Evolutionary conservation across 2,888 invertebrate genomes (phyloP), one percentile per base, ranked within the genome.

Genomic region (Hirtodrosophila confusa): DNA sequence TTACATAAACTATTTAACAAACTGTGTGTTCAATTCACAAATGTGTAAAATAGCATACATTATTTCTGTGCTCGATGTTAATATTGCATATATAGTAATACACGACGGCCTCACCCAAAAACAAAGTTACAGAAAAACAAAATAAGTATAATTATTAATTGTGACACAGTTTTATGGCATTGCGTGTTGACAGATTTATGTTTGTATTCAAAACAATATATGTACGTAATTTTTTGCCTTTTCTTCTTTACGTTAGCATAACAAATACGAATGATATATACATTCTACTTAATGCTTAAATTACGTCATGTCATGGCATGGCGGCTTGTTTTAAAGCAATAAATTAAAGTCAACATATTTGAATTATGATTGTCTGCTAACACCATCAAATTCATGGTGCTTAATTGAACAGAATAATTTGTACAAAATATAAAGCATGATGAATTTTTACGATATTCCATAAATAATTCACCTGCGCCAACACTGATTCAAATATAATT

Each of bases 101-200:
- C 17, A 17, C 17, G 17, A 17, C 17, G 27, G 6, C 6, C 27
- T 5, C 27, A 27, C 44, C 44, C 61, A 71, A 44, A 45, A 53
- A 7, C 12, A 12, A 49, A 55, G 24, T 12, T 31, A 39, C n/a
- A 12, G 27, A n/a, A 37, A 44, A 2, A 27, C 17, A 39, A 36
- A 11, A 6, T 44, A 24, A 12, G 45, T 66, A 71, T 64, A 69
- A 60, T 61, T 68, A 85, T 85, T 80, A 80, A 87, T 69, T 80
- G 70, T 78, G 71, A 69, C 85, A 85, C 88, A 65, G 57, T 88
- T 82, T 45, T 79, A 69, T 66, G 63, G 53, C 71, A 82, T 62
- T 78, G 71, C 68, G 51, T 79, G 80, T 66, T 80, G 80, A 80
- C 86, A 80, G 86, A 86, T 80, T 80, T 86, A 86, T 86, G 74